Evolutionary conservation across 2,797 vertebrate genomes (phyloP), one percentile per base, ranked within the genome.

Genomic region (Bovichtus diacanthus): DNA sequence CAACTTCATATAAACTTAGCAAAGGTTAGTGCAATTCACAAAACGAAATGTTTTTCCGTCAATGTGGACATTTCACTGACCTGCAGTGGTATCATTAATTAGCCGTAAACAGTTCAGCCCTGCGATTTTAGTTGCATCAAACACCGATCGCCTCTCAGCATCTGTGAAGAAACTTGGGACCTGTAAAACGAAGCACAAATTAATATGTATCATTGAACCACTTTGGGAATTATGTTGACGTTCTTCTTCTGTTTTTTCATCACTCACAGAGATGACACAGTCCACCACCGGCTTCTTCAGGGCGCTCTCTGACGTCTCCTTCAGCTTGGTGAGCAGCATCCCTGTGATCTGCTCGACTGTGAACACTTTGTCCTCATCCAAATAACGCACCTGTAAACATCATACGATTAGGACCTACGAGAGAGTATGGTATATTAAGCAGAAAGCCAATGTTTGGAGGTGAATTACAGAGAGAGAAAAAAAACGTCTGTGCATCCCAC

Each of bases 281-380:
- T 99, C 98, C 84, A 97, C 96, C 49, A 99, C 97, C 4, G 98
- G 97, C 90, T 99, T 99, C 94, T 99, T 99, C 74, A 99, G 94
- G 0, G 97, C 96, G 66, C 91, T 96, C 90, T 99, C 98, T 59
- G 98, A 97, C 0, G 97, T 99, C 93, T 99, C 98, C 90, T 97
- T 99, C 79, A 99, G 91, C 78, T 99, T 99, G 83, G 95, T 97
- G 72, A 99, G 94, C 79, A 99, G 95, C 98, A 99, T 99, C 68
- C 96, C 98, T 18, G 96, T 95, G 87, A 99, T 95, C 90, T 99
- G 98, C 72, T 99, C 98, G 11, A 96, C 95, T 43, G 97, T 99
- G 88, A 99, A 99, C 86, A 95, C 96, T 87, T 97, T 96, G 85
- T 99, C 97, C 84, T 99, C 97, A 7, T 99, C 97, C 96, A 99